Evolutionary conservation across 2,888 invertebrate species (phyloP).

Genomic region (Tipula helvola): DNA sequence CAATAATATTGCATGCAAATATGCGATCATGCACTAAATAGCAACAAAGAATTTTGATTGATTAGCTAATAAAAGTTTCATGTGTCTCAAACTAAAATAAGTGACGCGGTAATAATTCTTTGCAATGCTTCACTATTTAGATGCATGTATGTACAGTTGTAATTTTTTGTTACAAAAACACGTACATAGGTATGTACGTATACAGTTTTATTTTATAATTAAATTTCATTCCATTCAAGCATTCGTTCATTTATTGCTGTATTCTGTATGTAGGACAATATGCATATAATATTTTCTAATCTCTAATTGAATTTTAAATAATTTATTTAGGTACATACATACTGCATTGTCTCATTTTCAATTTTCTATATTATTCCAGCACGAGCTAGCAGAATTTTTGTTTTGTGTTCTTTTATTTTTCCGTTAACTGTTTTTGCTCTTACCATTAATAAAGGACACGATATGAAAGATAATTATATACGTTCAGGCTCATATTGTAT

Average conservation of each 20-base stretch:
- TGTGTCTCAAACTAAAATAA: neutral
- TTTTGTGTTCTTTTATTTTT: too few relatives aligned
- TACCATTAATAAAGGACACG: too few relatives aligned
- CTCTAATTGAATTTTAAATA: neutral
- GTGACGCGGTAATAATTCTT: neutral
- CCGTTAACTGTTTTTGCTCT: too few relatives aligned
- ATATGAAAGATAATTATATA: too few relatives aligned
- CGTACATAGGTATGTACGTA: neutral
- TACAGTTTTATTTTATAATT: neutral
- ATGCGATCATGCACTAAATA: neutral
- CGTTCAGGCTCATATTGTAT: too few relatives aligned
- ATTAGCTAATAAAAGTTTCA: neutral
- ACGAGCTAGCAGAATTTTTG: neutral
- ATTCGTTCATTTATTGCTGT: neutral
- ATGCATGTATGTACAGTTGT: neutral
- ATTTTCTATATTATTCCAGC: neutral
- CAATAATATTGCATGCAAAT: neutral
- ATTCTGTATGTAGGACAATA: neutral
- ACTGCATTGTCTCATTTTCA: neutral
- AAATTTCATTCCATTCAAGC: neutral
- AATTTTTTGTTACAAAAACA: neutral
- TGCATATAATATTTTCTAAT: neutral
- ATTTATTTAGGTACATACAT: neutral
- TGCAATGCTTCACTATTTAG: neutral
- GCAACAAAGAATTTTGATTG: neutral